Conservation (phyloP, 2,797 vertebrate genomes). For the Spea hammondii region DNA sequence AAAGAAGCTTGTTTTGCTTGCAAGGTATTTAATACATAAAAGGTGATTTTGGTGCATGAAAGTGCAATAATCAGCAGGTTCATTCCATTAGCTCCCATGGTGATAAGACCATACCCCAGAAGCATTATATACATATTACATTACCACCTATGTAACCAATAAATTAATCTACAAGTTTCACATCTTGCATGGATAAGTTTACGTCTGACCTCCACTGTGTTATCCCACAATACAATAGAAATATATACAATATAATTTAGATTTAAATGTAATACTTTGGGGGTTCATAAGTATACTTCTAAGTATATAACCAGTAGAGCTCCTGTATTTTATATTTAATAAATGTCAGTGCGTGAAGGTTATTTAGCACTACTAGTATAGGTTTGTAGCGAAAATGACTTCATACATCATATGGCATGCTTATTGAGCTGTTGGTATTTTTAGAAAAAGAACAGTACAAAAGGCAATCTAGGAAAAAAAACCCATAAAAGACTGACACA, state of each 20-base stretch:
- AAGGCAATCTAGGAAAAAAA: not conserved
- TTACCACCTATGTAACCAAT: too few relatives aligned
- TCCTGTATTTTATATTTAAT: not conserved
- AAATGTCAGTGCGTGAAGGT: not conserved
- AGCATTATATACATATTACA: too few relatives aligned
- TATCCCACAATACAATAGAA: not conserved
- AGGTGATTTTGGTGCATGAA: too few relatives aligned
- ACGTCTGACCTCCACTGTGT: not conserved
- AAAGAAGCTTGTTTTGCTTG: too few relatives aligned
- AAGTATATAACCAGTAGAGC: not conserved
- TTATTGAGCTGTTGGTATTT: constrained; percentile 3
- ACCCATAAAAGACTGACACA: constrained; percentile 49
- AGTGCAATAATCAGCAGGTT: too few relatives aligned
- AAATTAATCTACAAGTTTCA: not conserved
- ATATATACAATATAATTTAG: not conserved
- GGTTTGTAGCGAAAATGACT: constrained; percentile 5
- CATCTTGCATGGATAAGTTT: not conserved
- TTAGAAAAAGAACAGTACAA: constrained; percentile 11
- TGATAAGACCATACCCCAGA: too few relatives aligned
- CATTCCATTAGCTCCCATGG: too few relatives aligned
- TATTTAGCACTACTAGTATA: constrained; percentile 13
- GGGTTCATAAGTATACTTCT: not conserved
- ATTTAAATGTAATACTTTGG: not conserved
- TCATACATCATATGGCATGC: constrained; percentile 1
- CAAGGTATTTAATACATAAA: too few relatives aligned